These are phyloP conservation scores for Pteronotus mesoamericanus DNA, from an alignment of 2,797 vertebrate genomes.

Conservation along the genomic window DNA sequence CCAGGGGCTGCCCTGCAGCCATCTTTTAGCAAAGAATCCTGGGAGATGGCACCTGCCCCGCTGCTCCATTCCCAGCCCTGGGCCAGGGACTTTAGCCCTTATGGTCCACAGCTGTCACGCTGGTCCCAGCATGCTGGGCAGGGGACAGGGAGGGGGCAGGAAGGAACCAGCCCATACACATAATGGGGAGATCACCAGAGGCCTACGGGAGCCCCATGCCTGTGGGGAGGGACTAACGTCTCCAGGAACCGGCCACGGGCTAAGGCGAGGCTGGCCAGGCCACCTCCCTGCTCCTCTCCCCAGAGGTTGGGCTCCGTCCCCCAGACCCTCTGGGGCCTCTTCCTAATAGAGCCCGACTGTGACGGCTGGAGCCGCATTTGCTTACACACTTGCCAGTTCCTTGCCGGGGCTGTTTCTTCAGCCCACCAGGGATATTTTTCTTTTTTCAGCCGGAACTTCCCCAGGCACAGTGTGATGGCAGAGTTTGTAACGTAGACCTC, in stretches of 20 bases:
- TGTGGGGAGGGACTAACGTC: not conserved
- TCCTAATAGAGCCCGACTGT: not conserved
- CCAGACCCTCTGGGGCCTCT: constrained; percentile 48
- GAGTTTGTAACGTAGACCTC: not conserved
- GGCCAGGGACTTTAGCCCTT: not conserved
- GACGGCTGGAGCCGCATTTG: not conserved
- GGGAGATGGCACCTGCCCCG: not conserved
- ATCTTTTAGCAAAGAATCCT: not conserved
- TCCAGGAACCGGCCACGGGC: not conserved
- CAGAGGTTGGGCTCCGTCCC: not conserved
- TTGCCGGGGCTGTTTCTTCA: not conserved
- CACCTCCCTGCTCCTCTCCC: no score
- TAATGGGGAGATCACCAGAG: not conserved
- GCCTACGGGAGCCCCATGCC: not conserved
- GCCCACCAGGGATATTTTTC: constrained; percentile 5
- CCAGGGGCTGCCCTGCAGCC: not conserved
- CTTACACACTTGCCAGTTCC: constrained; percentile 34
- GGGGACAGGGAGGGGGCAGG: not conserved
- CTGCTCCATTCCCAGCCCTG: not conserved
- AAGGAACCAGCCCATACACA: not conserved
- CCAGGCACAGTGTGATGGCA: not conserved
- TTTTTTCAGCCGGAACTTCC: constrained; percentile 19
- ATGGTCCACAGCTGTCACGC: not conserved
- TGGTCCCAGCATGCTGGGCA: not conserved
- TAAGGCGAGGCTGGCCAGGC: not conserved